Conservation (phyloP, 2,797 vertebrate species). For the Sebastolobus alascanus region DNA sequence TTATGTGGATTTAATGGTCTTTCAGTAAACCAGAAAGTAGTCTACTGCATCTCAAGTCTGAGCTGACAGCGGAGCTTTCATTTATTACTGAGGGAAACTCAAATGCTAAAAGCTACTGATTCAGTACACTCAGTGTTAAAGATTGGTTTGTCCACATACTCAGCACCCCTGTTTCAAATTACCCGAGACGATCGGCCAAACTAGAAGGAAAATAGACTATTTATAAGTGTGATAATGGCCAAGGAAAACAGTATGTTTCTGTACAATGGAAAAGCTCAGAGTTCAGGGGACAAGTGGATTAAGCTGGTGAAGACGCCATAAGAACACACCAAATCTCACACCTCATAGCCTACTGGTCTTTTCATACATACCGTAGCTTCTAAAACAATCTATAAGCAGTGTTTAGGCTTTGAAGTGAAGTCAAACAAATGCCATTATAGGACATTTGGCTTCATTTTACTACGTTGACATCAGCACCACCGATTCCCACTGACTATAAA, state of each 20-base stretch:
- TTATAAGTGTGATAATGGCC: no score
- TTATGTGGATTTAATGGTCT: background rate
- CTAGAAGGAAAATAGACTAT: background rate
- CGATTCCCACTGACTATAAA: background rate
- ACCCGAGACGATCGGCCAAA: background rate
- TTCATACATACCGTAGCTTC: background rate
- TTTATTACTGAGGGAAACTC: background rate
- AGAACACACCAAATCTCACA: background rate
- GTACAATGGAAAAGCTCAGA: no score
- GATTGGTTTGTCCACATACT: background rate
- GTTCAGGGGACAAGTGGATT: no score
- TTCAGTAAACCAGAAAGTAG: background rate
- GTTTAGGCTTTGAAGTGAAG: background rate
- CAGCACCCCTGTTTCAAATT: background rate
- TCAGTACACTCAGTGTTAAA: background rate
- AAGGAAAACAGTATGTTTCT: no score
- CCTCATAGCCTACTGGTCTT: background rate
- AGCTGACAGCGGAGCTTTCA: background rate
- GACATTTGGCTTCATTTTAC: background rate
- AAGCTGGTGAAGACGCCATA: background rate
- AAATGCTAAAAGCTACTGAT: background rate
- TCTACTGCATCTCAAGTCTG: background rate
- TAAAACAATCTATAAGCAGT: background rate
- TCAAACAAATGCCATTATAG: background rate
- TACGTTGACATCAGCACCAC: background rate